phyloP scores from a whole-genome alignment of 2,797 vertebrate species.

The Coendou prehensilis region DNA sequence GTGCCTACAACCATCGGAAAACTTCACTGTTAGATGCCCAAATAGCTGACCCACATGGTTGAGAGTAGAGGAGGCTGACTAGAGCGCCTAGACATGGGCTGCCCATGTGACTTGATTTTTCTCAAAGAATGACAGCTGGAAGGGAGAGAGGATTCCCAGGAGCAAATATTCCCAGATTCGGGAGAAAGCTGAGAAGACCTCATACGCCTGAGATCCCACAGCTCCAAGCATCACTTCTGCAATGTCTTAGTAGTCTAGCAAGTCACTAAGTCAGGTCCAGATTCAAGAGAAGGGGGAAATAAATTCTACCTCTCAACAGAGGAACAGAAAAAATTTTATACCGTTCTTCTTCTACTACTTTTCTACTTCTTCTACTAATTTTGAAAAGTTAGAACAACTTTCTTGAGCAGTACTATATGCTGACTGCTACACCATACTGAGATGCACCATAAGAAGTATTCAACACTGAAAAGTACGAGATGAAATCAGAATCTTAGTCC shows the following conservation, averaged over 20 bases:
- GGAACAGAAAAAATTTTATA: not conserved
- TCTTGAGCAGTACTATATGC: not conserved
- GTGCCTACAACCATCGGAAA: not conserved
- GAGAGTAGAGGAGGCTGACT: not conserved
- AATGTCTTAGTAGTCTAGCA: not conserved
- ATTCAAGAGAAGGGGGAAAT: not conserved
- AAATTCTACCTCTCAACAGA: not conserved
- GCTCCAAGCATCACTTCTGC: not conserved
- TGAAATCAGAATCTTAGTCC: not conserved
- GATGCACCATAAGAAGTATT: not conserved
- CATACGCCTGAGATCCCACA: not conserved
- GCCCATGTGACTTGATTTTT: not conserved
- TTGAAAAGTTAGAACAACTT: not conserved
- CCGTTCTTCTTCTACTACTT: not conserved
- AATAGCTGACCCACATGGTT: not conserved
- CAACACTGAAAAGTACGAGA: not conserved
- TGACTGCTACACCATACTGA: not conserved
- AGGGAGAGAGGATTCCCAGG: not conserved
- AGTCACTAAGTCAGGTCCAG: not conserved
- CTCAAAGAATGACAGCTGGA: not conserved
- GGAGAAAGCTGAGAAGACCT: not conserved
- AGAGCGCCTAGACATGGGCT: not conserved
- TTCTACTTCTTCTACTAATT: not conserved
- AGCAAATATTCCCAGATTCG: constrained; percentile 20
- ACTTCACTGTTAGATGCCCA: not conserved